Conservation (phyloP, 2,888 invertebrate species). For the Morpho achilles region DNA sequence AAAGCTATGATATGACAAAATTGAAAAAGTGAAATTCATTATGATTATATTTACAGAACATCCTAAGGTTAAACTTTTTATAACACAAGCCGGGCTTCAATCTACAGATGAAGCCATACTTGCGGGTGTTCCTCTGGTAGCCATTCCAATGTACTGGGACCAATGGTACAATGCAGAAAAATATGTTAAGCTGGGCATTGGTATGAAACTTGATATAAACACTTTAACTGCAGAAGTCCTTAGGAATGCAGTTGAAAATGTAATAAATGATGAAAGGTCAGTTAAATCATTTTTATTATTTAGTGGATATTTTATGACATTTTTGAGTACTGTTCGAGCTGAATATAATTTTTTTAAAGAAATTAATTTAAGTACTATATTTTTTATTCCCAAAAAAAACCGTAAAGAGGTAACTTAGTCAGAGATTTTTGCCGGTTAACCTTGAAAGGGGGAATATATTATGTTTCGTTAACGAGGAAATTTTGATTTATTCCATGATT, state of each 20-base stretch:
- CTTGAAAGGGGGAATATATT: no score
- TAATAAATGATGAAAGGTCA: slow-evolving; percentile 43
- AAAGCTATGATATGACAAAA: no score
- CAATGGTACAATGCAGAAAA: slow-evolving; percentile 60
- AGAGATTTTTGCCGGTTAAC: no score
- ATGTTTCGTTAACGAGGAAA: no score
- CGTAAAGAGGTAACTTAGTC: no score
- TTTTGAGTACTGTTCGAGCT: no score
- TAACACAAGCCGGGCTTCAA: slow-evolving; percentile 70
- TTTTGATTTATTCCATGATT: neutral
- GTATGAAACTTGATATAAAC: slow-evolving; percentile 38
- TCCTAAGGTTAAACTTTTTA: slow-evolving; percentile 65
- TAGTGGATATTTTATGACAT: no score
- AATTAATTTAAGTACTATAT: no score
- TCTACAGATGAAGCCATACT: slow-evolving; percentile 66
- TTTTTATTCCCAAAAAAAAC: no score
- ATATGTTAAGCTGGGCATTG: slow-evolving; percentile 43
- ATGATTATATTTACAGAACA: slow-evolving; percentile 40
- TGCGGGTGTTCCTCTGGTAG: slow-evolving; percentile 59
- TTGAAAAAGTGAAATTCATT: no score
- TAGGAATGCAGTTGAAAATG: slow-evolving; percentile 35
- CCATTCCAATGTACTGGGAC: slow-evolving; percentile 61
- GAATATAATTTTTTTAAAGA: no score
- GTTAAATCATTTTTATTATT: neutral
- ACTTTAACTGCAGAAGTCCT: slow-evolving; percentile 40